Evolutionary conservation across 2,888 invertebrate genomes (phyloP), one percentile per base, ranked within the genome.

Genomic region (Athalia circularis): DNA sequence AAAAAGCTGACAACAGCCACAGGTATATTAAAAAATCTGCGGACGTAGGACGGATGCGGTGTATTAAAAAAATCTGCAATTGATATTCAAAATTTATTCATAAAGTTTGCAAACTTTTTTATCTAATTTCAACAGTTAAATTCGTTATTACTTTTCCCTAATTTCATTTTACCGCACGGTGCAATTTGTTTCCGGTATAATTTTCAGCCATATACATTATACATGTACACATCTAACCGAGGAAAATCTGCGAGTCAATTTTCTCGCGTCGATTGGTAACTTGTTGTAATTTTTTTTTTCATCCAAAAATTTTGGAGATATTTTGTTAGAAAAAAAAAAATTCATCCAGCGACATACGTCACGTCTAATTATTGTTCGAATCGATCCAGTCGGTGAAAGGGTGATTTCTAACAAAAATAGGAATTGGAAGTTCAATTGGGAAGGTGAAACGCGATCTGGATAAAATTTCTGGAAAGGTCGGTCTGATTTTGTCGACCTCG

Each of bases 31-130:
- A n/a, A 54, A 54, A 54, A 54, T 54, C 54, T 3, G n/a, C 4
- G 3, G n/a, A 54, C 54, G n/a, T 54, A 4, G 29, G 29, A 29
- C 2, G 29, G 29, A 29, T 29, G 29, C 29, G 8, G 15, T 57
- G 52, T 29, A 65, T 54, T 68, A 3, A 7, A 59, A 47, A 52
- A 15, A 43, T 13, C n/a, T n/a, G n/a, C 2, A 6, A 9, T 59
- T 57, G 57, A 29, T 59, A 57, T 72, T 59, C 45, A 29, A 29
- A 72, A 72, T 72, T 72, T 72, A 72, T 72, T 72, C 59, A 72
- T 72, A 47, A 72, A 72, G 59, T 72, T 72, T 4, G 48, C 11
- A 52, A 9, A 72, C 57, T 59, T 72, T 72, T 6, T 45, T 47
- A n/a, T 11, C 52, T 29, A 72, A 72, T 59, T 72, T 65, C 45